Percentiles rank a stretch among this genome's conserved stretches.
phyloP scores from a whole-genome alignment of 2,797 vertebrate genomes.

The Hafferia zeledoni region DNA sequence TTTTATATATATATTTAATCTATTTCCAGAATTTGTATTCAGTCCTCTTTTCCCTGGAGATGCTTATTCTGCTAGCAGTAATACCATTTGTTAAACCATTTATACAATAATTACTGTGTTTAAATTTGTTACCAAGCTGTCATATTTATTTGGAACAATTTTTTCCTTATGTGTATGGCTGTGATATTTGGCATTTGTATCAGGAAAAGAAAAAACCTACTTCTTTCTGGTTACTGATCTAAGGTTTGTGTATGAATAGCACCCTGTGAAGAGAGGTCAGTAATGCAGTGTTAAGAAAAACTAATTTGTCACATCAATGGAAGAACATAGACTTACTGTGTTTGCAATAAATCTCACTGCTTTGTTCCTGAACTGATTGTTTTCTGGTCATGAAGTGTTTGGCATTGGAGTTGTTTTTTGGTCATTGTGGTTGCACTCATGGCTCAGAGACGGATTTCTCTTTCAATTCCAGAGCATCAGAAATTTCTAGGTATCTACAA shows the following conservation, averaged over 20 bases:
- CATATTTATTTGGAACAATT: slow-evolving; percentile 48
- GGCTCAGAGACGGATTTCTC: neutral
- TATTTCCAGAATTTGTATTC: slow-evolving; percentile 66
- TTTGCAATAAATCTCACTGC: slow-evolving; percentile 74
- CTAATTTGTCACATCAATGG: slow-evolving; percentile 71
- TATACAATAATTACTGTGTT: slow-evolving; percentile 6
- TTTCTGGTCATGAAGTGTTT: neutral
- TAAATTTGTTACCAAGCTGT: slow-evolving; percentile 31
- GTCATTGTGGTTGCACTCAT: neutral
- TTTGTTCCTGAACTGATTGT: neutral
- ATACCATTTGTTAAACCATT: slow-evolving; percentile 50
- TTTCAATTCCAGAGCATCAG: neutral
- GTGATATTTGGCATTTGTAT: slow-evolving; percentile 43
- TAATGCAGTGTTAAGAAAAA: slow-evolving; percentile 54
- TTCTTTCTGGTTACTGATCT: slow-evolving; percentile 1
- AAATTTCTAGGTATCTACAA: neutral
- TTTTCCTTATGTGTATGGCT: slow-evolving; percentile 16
- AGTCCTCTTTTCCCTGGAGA: slow-evolving; percentile 56
- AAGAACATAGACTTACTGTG: slow-evolving; percentile 64
- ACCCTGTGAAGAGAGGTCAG: slow-evolving; percentile 70
- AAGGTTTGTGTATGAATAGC: neutral
- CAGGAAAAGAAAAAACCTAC: slow-evolving; percentile 38
- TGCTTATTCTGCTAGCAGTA: slow-evolving; percentile 77
- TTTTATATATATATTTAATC: slow-evolving; percentile 72
- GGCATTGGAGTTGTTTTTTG: neutral